Base-by-base conservation (phyloP, 1,140 invertebrate genomes). In the Aporrectodea caliginosa region DNA sequence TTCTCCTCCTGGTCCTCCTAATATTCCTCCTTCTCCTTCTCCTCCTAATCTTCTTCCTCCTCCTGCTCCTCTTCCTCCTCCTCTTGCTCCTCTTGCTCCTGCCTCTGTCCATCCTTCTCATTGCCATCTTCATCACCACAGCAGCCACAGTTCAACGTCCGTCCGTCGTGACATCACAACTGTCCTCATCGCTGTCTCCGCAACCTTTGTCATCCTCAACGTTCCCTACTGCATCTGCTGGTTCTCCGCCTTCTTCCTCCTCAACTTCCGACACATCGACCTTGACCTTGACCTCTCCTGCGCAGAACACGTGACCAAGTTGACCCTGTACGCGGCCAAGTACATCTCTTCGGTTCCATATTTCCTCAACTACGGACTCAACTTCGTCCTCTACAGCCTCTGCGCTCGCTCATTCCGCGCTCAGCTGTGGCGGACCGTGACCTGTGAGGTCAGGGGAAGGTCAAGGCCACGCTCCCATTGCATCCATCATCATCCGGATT, bases 171-270 rank as follows among this genome's bases (percentile, higher is more conserved):
- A 58, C 73, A 27, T 75, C 16, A 33, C 73, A 12, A 75, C 73
- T 2, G 27, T 35, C 22, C 73, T 75, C 2, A 14, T 75, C 2
- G 30, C 33, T 1, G 73, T 75, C 2, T 75, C 73, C 2, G 32
- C 73, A 16, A 75, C 73, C 2, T 75, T 75, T 31, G 73, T 75
- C 73, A 34, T 75, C 12, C 73, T 75, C 2, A 75, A 75, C 34
- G 73, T 34, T 34, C 73, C 73, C 34, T 75, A 75, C 34, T 75
- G 73, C 73, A 27, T 75, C 22, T 29, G 2, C 2, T 75, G 73
- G 73, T 75, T 75, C 73, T 1, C 32, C 27, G 22, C 33, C 30
- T 33, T 75, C 34, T 31, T 75, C 73, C 16, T 12, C 2, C 73
- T 22, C 12, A 16, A 75, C 34, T 29, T 14, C 73, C 12, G 12